Conservation (phyloP, 92 coral and sea anemone genomes). For the Blastomussa wellsi region DNA sequence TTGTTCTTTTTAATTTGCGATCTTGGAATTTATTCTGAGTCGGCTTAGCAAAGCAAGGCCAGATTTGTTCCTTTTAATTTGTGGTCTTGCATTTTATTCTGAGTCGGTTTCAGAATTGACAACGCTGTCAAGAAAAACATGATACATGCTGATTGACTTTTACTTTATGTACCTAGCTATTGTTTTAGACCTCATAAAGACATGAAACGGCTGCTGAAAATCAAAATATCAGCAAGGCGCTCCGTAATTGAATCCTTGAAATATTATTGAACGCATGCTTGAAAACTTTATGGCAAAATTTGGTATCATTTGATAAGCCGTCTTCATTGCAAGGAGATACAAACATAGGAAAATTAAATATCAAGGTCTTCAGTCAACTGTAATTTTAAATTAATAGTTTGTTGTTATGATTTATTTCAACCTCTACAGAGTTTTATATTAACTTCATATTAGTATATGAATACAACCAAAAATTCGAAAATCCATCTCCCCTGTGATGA, state of each 20-base stretch:
- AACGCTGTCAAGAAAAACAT: neutral
- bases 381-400: neutral
- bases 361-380: neutral
- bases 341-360: neutral
- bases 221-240: neutral
- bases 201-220: neutral
- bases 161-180: neutral
- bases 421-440: neutral
- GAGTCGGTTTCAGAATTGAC: neutral
- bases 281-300: neutral
- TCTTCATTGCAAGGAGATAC: neutral
- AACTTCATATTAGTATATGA: neutral
- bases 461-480: neutral
- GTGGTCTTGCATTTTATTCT: neutral
- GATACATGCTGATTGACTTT: neutral
- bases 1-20: neutral
- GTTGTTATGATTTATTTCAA: neutral
- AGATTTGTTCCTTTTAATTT: neutral
- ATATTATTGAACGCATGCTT: neutral
- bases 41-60: neutral
- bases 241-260: neutral
- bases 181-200: neutral
- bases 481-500: neutral
- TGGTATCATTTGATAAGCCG: neutral
- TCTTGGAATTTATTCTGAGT: neutral